Conservation (phyloP, 2,888 invertebrate species). For the Myathropa florea region DNA sequence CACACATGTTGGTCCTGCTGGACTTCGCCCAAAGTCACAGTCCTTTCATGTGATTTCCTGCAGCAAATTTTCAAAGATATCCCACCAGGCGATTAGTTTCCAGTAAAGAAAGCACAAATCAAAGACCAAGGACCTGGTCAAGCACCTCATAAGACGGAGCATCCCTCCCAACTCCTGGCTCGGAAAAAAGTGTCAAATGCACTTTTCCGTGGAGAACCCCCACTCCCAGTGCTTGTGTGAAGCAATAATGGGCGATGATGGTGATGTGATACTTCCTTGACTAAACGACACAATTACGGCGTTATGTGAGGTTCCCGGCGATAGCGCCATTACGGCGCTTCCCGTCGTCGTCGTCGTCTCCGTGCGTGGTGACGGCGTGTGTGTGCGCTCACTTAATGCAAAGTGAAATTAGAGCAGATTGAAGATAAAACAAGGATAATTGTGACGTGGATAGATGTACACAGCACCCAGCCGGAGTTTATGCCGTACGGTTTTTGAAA, state of each 20-base stretch:
- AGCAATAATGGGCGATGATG: not conserved
- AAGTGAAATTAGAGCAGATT: slow-evolving; percentile 18
- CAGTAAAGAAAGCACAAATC: not conserved
- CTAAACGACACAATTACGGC: slow-evolving; percentile 28
- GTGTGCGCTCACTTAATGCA: not conserved
- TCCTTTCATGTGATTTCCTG: not conserved
- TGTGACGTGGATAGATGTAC: not conserved
- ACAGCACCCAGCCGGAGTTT: not conserved
- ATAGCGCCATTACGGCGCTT: slow-evolving; percentile 38
- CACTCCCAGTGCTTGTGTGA: not conserved
- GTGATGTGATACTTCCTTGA: not conserved
- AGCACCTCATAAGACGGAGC: slow-evolving; percentile 6
- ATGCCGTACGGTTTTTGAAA: not conserved
- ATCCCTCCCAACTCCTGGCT: not conserved
- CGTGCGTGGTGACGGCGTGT: not conserved
- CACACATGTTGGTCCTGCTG: slow-evolving; percentile 5
- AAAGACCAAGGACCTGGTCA: slow-evolving; percentile 2
- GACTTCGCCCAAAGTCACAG: not conserved
- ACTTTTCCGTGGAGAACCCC: not conserved
- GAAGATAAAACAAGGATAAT: not conserved
- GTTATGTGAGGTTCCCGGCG: slow-evolving; percentile 12
- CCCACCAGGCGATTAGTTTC: not conserved
- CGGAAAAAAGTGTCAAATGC: not conserved
- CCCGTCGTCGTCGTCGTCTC: not conserved
- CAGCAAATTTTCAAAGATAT: slow-evolving; percentile 11